Evolutionary conservation across 2,797 vertebrate species (phyloP), one percentile per base, ranked within the genome.

Genomic region (Mormyrus proboscirostris): DNA sequence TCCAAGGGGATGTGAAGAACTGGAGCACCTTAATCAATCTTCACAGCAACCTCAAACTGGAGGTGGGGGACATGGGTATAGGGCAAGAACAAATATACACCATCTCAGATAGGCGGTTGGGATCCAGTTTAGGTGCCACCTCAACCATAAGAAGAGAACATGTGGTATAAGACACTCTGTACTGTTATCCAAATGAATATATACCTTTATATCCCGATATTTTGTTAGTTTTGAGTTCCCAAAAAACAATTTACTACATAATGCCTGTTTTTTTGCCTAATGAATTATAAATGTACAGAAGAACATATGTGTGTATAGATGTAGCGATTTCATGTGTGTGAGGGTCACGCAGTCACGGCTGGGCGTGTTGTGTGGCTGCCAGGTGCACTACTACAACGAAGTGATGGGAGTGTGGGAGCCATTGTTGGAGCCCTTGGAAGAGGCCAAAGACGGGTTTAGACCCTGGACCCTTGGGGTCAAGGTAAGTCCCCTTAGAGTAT

Each of bases 331-430:
- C 10, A 51, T 33, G 83, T 3, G n/a, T 83, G 25, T 29, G n/a
- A 85, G 47, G 47, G 82, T 38, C 12, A 51, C n/a, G 3, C 2
- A 84, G 49, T 47, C 10, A 50, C 10, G 83, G n/a, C 22, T 16
- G 47, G 1, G 87, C 73, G n/a, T 50, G 76, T 53, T 41, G 51
- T 22, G 57, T 88, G 87, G 4, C 41, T 69, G 4, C 12, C 87
- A 88, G 62, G 87, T 73, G 0, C 62, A 73, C 9, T 88, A 76
- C 16, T 99, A 96, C 92, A 99, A 99, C 57, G 99, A 99, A 94
- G 93, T 97, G 91, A 94, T 99, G 95, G 98, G 98, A 1, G 97
- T 99, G 3, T 99, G 98, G 98, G 99, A 99, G 82, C 99, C 99
- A 1, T 96, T 99, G 89, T 95, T 99, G 93, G 99, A 99, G 93